Conservation (phyloP, 2,797 vertebrate species). For the Gymnopithys bicolor region DNA sequence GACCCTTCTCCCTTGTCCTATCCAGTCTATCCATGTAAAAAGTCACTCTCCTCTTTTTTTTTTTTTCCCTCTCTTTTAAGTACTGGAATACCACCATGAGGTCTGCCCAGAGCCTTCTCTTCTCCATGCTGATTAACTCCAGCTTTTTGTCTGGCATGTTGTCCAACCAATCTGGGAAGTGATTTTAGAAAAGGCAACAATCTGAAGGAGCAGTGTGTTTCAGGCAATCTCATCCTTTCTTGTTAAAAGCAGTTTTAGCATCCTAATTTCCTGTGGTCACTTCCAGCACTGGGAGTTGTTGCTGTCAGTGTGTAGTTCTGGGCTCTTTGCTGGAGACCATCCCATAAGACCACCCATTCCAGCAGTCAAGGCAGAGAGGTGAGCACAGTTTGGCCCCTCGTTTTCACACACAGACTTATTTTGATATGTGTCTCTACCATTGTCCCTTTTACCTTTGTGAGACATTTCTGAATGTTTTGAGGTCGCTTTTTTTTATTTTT, state of each 20-base stretch:
- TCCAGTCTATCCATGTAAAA: neutral
- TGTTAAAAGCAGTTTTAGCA: neutral
- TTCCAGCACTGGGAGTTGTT: neutral
- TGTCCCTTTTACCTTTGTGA: constrained; percentile 23
- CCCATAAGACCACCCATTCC: neutral
- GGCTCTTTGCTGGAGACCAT: neutral
- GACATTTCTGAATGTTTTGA: constrained; percentile 27
- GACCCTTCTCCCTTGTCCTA: neutral
- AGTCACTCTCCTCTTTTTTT: neutral
- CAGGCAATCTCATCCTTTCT: neutral
- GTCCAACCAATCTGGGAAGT: neutral
- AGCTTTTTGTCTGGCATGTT: neutral
- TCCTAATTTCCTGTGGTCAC: neutral
- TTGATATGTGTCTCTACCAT: neutral
- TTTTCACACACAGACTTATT: neutral
- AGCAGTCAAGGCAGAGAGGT: neutral
- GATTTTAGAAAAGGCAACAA: neutral
- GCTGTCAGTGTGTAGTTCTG: neutral
- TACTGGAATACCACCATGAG: no score
- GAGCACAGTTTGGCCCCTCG: neutral
- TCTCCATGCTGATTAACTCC: neutral
- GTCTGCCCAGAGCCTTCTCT: neutral
- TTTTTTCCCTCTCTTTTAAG: neutral
- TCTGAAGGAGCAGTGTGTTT: neutral
- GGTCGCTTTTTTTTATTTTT: neutral